Conservation (phyloP, 2,888 invertebrate species). For the Cryptus viduatorius region DNA sequence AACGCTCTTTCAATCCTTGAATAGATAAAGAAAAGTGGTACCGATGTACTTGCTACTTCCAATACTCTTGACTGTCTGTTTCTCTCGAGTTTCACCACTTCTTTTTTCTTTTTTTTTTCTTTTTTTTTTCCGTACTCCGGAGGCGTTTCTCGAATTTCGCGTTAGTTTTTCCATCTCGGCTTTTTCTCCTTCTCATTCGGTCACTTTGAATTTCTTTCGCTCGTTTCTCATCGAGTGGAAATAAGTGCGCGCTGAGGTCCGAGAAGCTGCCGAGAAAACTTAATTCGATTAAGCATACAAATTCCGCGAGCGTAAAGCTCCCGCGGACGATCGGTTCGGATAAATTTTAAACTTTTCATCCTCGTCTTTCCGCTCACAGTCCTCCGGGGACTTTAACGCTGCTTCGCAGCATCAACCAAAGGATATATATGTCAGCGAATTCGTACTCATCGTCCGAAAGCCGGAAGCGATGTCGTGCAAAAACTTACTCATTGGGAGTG, state of each 20-base stretch:
- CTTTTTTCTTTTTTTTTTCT: conserved; percentile 32
- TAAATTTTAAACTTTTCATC: conserved; percentile 67
- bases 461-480: conserved; percentile 64
- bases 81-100: conserved; percentile 35
- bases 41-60: conserved; percentile 52
- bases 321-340: conserved; percentile 50
- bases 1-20: conserved; percentile 41
- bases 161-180: conserved; percentile 55
- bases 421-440: conserved; percentile 42
- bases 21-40: conserved; percentile 46
- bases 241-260: conserved; percentile 35
- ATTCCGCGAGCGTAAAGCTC: conserved; percentile 52
- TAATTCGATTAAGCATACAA: conserved; percentile 71
- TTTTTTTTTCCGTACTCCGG: conserved; percentile 6
- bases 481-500: conserved; percentile 61
- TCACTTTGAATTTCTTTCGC: not conserved
- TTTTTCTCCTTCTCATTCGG: conserved; percentile 8
- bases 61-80: conserved; percentile 58
- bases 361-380: conserved; percentile 4
- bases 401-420: conserved; percentile 5
- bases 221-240: conserved; percentile 38
- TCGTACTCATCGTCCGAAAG: conserved; percentile 34
- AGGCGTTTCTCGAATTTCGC: conserved; percentile 31
- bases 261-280: conserved; percentile 56
- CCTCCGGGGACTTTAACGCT: conserved; percentile 20